phyloP scores from a whole-genome alignment of 2,888 invertebrate genomes.

The Apeira syringaria region DNA sequence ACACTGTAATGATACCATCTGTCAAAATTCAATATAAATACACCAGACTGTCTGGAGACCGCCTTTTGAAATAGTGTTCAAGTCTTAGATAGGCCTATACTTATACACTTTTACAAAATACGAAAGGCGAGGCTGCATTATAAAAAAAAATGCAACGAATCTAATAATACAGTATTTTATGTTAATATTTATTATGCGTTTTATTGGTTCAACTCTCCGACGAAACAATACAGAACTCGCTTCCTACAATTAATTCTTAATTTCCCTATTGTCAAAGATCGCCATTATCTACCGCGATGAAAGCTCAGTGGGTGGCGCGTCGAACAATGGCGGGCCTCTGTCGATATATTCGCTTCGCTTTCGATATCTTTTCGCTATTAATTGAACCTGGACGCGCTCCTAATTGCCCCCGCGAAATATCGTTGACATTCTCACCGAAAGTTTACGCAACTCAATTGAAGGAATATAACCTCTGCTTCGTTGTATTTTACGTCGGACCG shows the following conservation, averaged over 20 bases:
- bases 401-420: constrained; percentile 62
- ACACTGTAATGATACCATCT: constrained; percentile 58
- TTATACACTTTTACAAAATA: neutral
- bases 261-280: constrained; percentile 26
- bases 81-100: neutral
- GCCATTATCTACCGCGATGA: constrained; percentile 22
- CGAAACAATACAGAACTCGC: constrained; percentile 14
- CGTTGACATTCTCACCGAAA: constrained; percentile 39
- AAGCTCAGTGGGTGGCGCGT: constrained; percentile 27
- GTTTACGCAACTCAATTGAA: constrained; percentile 12
- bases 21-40: constrained; percentile 49
- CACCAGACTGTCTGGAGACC: constrained; percentile 25
- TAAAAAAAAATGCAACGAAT: neutral
- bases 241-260: constrained; percentile 26
- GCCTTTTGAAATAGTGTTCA: constrained; percentile 15
- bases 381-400: constrained; percentile 50
- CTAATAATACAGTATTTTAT: too few species aligned
- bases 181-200: neutral
- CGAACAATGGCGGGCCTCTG: constrained; percentile 30
- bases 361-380: constrained; percentile 54
- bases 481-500: constrained; percentile 20
- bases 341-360: constrained; percentile 37
- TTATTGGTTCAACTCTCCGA: constrained; percentile 5
- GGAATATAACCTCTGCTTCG: constrained; percentile 15
- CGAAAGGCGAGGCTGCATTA: neutral